phyloP scores from a whole-genome alignment of 2,888 invertebrate species.

The Eudasyphora cyanicolor region DNA sequence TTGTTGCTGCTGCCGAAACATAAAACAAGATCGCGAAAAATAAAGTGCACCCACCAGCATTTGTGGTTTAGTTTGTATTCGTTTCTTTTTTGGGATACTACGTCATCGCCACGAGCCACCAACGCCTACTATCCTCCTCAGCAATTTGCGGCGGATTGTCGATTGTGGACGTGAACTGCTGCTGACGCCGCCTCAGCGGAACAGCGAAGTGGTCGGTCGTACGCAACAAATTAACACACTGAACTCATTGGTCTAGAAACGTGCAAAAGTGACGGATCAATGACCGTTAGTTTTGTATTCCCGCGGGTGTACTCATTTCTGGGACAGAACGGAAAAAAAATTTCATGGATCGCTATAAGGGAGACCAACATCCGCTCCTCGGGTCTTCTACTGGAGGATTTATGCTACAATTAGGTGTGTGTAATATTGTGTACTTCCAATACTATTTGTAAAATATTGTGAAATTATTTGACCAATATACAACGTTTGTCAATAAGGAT shows the following conservation, averaged over 20 bases:
- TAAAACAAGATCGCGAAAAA: constrained; percentile 29
- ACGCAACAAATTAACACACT: constrained; percentile 9
- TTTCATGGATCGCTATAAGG: neutral
- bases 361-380: too few species aligned
- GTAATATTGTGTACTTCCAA: too few species aligned
- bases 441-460: too few species aligned
- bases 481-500: too few species aligned
- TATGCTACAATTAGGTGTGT: too few species aligned
- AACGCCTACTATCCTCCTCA: constrained; percentile 55
- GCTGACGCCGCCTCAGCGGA: neutral
- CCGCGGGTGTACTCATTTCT: neutral
- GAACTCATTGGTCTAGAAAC: constrained; percentile 56
- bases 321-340: neutral
- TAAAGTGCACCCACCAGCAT: constrained; percentile 61
- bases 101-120: constrained; percentile 65
- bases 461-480: too few species aligned
- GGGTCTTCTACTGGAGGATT: neutral
- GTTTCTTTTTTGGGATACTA: constrained; percentile 37
- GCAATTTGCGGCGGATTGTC: constrained; percentile 7
- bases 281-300: constrained; percentile 51
- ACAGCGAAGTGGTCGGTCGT: neutral
- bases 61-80: constrained; percentile 41
- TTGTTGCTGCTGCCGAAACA: constrained; percentile 25
- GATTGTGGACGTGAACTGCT: constrained; percentile 34
- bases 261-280: constrained; percentile 43